Conservation (phyloP, 2,113 vertebrate species). For the Onychostruthus taczanowskii region DNA sequence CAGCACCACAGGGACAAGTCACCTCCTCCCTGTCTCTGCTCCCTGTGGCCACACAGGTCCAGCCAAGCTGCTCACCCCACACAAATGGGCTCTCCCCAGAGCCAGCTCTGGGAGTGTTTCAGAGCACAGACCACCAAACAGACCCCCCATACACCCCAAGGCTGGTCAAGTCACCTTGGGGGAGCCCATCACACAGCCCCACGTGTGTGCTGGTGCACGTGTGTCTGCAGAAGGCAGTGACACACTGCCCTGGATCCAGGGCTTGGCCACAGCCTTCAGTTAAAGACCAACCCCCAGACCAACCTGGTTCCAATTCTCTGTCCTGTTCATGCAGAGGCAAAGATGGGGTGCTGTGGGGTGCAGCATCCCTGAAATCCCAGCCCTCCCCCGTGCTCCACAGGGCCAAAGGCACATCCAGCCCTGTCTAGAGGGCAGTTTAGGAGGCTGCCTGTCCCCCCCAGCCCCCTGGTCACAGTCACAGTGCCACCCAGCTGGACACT, state of each 20-base stretch:
- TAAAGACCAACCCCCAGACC: background rate
- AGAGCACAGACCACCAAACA: background rate
- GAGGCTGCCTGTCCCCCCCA: background rate
- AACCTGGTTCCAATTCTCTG: background rate
- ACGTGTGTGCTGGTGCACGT: rapidly evolving
- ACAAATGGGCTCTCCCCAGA: background rate
- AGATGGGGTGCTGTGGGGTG: background rate
- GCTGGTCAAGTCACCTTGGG: too few species aligned
- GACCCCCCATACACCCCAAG: rapidly evolving
- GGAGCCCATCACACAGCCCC: background rate
- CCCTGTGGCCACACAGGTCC: background rate
- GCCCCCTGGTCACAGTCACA: background rate
- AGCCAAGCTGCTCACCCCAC: background rate
- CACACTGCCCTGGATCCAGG: background rate
- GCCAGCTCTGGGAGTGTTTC: rapidly evolving
- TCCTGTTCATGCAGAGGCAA: rapidly evolving
- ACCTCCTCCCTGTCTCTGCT: background rate
- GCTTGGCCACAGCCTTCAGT: background rate
- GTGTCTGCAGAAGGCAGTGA: background rate
- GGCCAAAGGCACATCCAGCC: background rate
- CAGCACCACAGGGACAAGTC: background rate
- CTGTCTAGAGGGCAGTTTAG: background rate
- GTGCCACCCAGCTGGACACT: background rate
- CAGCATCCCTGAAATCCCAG: background rate
- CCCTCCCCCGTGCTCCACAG: background rate